Conservation (phyloP, 37 sponge, comb jelly and placozoan genomes). For the Eunapius fragilis region DNA sequence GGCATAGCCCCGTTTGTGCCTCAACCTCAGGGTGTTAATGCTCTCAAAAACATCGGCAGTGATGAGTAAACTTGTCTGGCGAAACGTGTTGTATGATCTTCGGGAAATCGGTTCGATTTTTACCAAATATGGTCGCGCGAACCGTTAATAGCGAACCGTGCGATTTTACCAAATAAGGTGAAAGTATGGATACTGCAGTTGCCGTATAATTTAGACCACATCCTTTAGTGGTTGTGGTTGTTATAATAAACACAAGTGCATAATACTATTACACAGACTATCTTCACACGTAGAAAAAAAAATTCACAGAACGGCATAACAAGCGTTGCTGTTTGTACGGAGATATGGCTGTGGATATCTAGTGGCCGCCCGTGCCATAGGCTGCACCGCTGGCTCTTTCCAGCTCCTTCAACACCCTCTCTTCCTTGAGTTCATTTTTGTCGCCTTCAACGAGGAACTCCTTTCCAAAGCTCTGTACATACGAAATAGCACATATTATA, state of each 20-base stretch:
- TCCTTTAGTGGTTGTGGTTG: not conserved
- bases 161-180: not conserved
- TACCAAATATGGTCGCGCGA: slow-evolving; percentile 1
- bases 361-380: slow-evolving; percentile 81
- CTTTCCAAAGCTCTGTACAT: slow-evolving; percentile 69
- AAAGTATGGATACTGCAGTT: slow-evolving; percentile 18
- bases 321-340: not conserved
- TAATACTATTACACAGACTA: not conserved
- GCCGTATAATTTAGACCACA: not conserved
- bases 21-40: not conserved
- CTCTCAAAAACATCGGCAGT: not conserved
- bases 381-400: slow-evolving; percentile 90
- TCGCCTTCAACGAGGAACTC: slow-evolving; percentile 81
- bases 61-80: not conserved
- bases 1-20: slow-evolving; percentile 30
- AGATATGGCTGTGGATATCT: not conserved
- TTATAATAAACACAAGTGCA: not conserved
- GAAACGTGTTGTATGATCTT: not conserved
- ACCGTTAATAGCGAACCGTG: not conserved
- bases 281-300: slow-evolving; percentile 12
- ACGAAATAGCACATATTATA: not conserved
- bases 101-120: not conserved
- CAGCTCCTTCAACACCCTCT: slow-evolving; percentile 54
- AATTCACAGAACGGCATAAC: slow-evolving; percentile 4
- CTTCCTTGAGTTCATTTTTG: slow-evolving; percentile 59